Conservation (phyloP, 2,797 vertebrate genomes). For the Bradypodion ventrale region DNA sequence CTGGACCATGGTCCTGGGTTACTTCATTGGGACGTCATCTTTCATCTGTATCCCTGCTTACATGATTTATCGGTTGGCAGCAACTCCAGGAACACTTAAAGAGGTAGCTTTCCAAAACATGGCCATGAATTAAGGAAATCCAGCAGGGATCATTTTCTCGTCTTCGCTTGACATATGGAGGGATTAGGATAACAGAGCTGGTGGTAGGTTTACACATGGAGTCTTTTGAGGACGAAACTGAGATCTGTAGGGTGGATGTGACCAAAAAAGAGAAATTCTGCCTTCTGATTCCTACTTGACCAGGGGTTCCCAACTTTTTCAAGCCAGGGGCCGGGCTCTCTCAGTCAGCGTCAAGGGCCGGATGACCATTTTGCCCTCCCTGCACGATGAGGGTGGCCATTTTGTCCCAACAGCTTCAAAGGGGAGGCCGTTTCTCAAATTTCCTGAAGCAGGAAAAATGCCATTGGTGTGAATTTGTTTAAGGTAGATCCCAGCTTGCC, state of each 20-base stretch:
- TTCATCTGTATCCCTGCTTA: constrained; percentile 93
- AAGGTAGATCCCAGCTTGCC: no score
- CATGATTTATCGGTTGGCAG: constrained; percentile 86
- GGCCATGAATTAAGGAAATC: background rate
- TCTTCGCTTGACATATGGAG: no score
- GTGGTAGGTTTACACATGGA: background rate
- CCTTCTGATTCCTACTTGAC: no score
- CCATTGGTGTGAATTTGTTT: no score
- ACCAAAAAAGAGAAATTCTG: background rate
- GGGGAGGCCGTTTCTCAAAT: no score
- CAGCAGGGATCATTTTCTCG: background rate
- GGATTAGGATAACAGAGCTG: background rate
- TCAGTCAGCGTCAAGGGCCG: no score
- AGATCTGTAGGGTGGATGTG: background rate
- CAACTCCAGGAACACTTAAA: constrained; percentile 90
- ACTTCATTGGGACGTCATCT: constrained; percentile 94
- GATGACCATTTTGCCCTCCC: no score
- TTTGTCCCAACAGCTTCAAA: no score
- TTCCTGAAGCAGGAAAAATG: no score
- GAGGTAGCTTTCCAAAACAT: constrained; percentile 78
- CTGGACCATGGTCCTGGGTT: constrained; percentile 92
- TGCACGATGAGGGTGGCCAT: no score
- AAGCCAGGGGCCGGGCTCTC: no score
- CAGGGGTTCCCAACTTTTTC: no score
- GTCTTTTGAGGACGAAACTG: background rate